These are phyloP conservation scores for Vidua macroura DNA, from an alignment of 2,113 vertebrate genomes.

Conservation along the genomic window DNA sequence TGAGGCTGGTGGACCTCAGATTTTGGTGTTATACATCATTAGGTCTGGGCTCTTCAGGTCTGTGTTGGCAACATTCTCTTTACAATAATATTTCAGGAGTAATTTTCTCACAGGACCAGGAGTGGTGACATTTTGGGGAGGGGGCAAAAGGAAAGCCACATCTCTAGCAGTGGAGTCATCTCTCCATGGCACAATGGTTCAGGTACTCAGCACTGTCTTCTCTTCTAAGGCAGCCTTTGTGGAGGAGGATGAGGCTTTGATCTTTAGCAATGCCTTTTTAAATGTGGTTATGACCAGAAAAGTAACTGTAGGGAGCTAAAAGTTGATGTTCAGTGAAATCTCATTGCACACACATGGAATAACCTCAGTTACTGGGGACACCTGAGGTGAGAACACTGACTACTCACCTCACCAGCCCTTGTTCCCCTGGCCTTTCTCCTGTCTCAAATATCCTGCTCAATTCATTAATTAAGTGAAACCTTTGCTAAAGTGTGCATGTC, in stretches of 20 bases:
- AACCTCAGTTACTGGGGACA: not conserved
- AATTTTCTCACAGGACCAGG: not conserved
- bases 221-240: conserved; percentile 43
- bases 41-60: not conserved
- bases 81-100: not conserved
- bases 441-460: not conserved
- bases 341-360: not conserved
- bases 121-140: not conserved
- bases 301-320: conserved; percentile 39
- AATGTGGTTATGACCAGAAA: conserved; percentile 72
- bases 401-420: not conserved
- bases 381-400: not conserved
- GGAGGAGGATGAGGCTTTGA: conserved; percentile 72
- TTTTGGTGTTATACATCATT: not conserved
- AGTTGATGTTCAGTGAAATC: conserved; percentile 11
- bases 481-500: not conserved
- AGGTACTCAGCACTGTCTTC: conserved; percentile 6
- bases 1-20: not conserved
- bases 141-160: not conserved
- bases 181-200: not conserved
- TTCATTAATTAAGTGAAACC: not conserved
- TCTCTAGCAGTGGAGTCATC: not conserved
- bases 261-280: conserved; percentile 67
- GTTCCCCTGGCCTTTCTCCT: not conserved
- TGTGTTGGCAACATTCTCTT: not conserved